Conservation (phyloP, 53 echinoderm and acorn worm genomes). For the Astropecten irregularis region DNA sequence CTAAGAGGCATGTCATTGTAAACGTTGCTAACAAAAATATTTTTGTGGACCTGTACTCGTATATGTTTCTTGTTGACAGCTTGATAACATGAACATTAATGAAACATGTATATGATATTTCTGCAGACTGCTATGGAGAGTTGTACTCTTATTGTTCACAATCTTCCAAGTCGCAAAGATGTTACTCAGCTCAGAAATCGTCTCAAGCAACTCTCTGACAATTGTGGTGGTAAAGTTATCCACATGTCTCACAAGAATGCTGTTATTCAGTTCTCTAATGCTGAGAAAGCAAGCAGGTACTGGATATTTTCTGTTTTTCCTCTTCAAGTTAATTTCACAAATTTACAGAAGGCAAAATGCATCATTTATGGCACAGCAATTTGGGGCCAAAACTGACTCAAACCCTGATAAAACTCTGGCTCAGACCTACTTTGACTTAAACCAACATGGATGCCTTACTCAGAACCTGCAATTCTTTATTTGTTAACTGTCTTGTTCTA, state of each 20-base stretch:
- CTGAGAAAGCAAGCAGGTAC: constrained; percentile 86
- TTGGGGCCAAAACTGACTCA: background rate
- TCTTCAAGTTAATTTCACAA: background rate
- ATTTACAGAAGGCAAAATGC: no score
- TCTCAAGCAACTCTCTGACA: constrained; percentile 90
- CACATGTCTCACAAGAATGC: constrained; percentile 76
- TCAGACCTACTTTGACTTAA: background rate
- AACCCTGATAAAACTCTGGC: background rate
- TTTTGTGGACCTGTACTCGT: no score
- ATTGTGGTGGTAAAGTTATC: constrained; percentile 94
- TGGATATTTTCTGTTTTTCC: background rate
- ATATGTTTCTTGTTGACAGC: no score
- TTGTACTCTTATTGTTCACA: constrained; percentile 76
- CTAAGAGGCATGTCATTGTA: no score
- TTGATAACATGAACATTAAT: background rate
- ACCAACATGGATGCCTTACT: no score
- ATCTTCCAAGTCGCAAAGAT: constrained; percentile 73
- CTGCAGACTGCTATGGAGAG: constrained; percentile 64
- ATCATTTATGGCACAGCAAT: background rate
- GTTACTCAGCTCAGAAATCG: constrained; percentile 62
- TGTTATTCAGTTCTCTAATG: constrained; percentile 88
- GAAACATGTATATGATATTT: background rate
- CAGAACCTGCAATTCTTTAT: no score
- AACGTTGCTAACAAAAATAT: no score
- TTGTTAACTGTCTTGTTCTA: no score